Percentiles rank a stretch among this genome's conserved stretches.
phyloP scores from a whole-genome alignment of 1,140 invertebrate species.

The Pinna nobilis region DNA sequence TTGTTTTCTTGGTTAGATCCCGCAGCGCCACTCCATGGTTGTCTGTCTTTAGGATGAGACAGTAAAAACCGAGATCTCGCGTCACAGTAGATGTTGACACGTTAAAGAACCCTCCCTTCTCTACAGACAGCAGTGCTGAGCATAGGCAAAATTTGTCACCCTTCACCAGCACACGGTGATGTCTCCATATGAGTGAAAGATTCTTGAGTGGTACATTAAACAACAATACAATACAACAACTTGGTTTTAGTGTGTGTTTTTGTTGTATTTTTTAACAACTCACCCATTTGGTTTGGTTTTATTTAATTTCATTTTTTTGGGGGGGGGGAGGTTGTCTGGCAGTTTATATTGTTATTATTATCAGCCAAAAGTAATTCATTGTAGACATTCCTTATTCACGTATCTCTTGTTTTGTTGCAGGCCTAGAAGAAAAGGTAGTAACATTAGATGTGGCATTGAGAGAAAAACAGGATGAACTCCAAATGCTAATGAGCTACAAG shows the following conservation, averaged over 20 bases:
- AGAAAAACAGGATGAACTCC: conserved; percentile 61
- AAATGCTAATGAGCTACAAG: conserved; percentile 67
- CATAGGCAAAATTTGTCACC: too few species aligned
- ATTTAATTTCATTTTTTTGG: neutral
- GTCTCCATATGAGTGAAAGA: too few species aligned
- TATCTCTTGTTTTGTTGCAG: conserved; percentile 40
- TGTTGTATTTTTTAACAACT: neutral
- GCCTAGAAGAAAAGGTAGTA: conserved; percentile 55
- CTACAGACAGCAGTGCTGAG: too few species aligned
- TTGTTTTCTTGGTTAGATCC: too few species aligned
- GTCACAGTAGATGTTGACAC: too few species aligned
- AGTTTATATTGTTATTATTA: neutral
- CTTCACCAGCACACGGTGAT: too few species aligned
- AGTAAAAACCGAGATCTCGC: too few species aligned
- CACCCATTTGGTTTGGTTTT: neutral
- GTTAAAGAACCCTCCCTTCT: too few species aligned
- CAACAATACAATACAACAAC: too few species aligned
- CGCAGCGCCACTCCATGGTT: too few species aligned
- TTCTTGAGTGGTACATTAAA: too few species aligned
- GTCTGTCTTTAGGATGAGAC: too few species aligned
- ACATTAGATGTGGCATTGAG: conserved; percentile 56
- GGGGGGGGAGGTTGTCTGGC: neutral
- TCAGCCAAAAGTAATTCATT: neutral
- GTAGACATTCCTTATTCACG: neutral
- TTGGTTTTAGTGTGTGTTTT: neutral